Evolutionary conservation across 2,888 invertebrate genomes (phyloP), one percentile per base, ranked within the genome.

Genomic region (Drosophila pegasa): DNA sequence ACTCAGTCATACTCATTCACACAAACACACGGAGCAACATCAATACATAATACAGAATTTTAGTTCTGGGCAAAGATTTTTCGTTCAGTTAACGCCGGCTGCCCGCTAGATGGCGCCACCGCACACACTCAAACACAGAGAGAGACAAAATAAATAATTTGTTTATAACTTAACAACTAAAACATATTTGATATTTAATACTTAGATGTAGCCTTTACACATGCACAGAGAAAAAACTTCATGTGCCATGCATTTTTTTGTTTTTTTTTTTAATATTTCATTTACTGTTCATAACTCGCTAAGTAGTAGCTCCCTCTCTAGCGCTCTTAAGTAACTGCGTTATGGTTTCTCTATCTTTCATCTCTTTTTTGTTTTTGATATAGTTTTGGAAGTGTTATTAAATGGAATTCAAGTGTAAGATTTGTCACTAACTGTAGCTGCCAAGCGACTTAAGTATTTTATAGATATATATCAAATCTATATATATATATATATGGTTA

Each of bases 101-200:
- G 56, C 8, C 43, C 60, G 45, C 22, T 48, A 48, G 52, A 56
- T 64, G 59, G 56, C 64, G 70, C 43, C 37, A 45, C 50, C n/a
- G 20, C n/a, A 12, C 7, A 7, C 43, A 43, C 25, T n/a, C 40
- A 25, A 9, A 43, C n/a, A 43, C 25, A 43, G 16, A 16, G 45
- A 62, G 27, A 72, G 51, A 50, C 48, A 50, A 77, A 83, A 83
- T 86, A 83, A 85, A 83, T 83, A 83, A 86, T 80, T 80, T 65
- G 76, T 76, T 79, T 74, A 75, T 75, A 75, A 63, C 79, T 79
- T 84, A 78, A 75, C n/a, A 56, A 71, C 78, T 87, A 85, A 54
- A 80, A 73, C 75, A 85, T 87, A 85, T 84, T 85, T 67, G 77
- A 85, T 87, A 85, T 85, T 81, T 85, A 85, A 85, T 85, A 85